These are phyloP conservation scores for Pyrocoelia pectoralis DNA, from an alignment of 2,888 invertebrate genomes.

Conservation along the genomic window DNA sequence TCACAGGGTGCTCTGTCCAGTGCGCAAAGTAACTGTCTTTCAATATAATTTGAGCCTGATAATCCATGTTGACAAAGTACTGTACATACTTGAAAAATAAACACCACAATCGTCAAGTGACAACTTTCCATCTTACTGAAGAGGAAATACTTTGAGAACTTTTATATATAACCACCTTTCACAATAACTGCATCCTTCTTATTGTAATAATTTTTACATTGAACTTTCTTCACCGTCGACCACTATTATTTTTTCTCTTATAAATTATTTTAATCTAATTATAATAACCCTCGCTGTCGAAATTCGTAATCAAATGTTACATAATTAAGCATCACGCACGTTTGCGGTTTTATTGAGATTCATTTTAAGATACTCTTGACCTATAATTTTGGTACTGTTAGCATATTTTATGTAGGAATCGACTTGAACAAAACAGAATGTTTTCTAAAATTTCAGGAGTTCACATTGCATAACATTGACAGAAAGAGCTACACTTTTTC, in stretches of 20 bases:
- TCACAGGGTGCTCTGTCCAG: slow-evolving; percentile 68
- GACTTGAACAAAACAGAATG: too few relatives aligned
- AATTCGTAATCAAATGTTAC: background rate
- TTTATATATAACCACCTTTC: slow-evolving; percentile 29
- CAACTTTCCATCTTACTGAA: slow-evolving; percentile 28
- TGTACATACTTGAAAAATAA: slow-evolving; percentile 8
- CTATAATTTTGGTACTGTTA: background rate
- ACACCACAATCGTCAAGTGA: slow-evolving; percentile 3
- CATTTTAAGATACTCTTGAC: background rate
- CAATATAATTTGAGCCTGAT: slow-evolving; percentile 45
- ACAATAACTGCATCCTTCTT: slow-evolving; percentile 13
- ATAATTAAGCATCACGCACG: background rate
- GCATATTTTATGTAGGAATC: too few relatives aligned
- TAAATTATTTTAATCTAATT: background rate
- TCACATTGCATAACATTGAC: too few relatives aligned
- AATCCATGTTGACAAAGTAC: slow-evolving; percentile 19
- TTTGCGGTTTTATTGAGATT: background rate
- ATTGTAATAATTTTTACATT: slow-evolving; percentile 6
- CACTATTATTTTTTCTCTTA: background rate
- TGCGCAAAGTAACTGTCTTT: slow-evolving; percentile 66
- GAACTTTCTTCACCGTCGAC: background rate
- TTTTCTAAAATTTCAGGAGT: too few relatives aligned
- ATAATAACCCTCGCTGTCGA: background rate
- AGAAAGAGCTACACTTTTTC: too few relatives aligned
- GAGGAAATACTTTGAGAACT: background rate